Base-by-base conservation (phyloP, 1,140 invertebrate species). In the Anadara kagoshimensis region DNA sequence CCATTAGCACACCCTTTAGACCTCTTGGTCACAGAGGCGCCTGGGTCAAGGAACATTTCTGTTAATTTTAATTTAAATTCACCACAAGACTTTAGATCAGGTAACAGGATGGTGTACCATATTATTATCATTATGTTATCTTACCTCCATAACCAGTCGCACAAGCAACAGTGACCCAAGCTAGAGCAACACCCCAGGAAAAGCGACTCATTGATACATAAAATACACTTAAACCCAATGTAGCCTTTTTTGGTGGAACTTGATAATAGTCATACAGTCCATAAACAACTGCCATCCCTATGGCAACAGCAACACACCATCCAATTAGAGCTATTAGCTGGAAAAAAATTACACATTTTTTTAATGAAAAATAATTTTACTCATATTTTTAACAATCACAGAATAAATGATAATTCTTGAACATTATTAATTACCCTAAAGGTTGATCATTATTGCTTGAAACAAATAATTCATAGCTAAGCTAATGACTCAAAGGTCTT, bases 151-250 rank as follows among this genome's bases (percentile, higher is more conserved):
- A 16, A 53, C 71, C 71, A 18, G 45, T 58, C 16, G 63, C 29
- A 53, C 71, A 73, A 26, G 58, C 65, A 62, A 73, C 67, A 53
- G 67, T 24, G 26, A 73, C 71, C 71, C 71, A 73, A 18, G 56
- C 71, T 16, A 66, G 16, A 20, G 58, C 64, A 8, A 73, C 8
- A n/a, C 56, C 47, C 71, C 71, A 73, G 0, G 53, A 63, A 51
- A 62, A 36, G 45, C 71, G 57, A 29, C 47, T 36, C 18, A 54
- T 14, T 1, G 53, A 41, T 2, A 62, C 36, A 26, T 67, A 65
- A 53, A 62, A 26, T 16, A 62, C 5, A 47, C 71, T 67, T 16
- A 56, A 47, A 18, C 24, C 44, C 5, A 49, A 18, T 1, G 10
- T 7, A 18, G 16, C 10, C 0, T 5, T 43, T 14, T 22, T 5